Evolutionary conservation across 2,797 vertebrate species (phyloP).

Genomic region (Synaphobranchus kaupii): DNA sequence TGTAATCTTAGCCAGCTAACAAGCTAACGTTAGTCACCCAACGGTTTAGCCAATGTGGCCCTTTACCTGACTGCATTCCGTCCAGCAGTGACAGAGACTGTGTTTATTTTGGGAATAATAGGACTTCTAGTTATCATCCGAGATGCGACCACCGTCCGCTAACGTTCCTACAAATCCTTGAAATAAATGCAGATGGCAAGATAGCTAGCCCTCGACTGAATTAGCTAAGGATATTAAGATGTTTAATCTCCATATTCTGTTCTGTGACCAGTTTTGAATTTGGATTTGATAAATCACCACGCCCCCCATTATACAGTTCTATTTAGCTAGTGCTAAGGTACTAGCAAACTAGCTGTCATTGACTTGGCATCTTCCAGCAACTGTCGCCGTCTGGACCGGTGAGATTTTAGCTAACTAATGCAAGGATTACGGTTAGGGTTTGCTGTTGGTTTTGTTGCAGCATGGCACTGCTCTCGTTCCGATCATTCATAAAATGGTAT

Average conservation of each 20-base stretch:
- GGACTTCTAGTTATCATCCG: not conserved
- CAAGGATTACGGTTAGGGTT: not conserved
- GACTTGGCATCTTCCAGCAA: not conserved
- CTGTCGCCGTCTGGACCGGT: not conserved
- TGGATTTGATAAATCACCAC: not conserved
- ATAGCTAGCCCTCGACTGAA: conserved; percentile 11
- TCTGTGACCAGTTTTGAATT: not conserved
- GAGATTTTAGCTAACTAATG: not conserved
- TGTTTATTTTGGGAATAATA: not conserved
- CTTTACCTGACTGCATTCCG: not conserved
- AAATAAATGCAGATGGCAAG: conserved; percentile 53
- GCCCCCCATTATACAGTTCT: not conserved
- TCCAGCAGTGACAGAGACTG: not conserved
- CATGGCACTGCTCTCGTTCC: not conserved
- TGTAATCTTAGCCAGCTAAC: not conserved
- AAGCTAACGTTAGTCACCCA: not conserved
- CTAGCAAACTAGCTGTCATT: not conserved
- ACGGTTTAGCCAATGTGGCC: not conserved
- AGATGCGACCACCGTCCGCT: not conserved
- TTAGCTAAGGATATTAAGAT: not conserved
- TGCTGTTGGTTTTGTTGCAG: not conserved
- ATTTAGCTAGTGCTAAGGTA: not conserved
- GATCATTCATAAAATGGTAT: not conserved
- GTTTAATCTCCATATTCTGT: not conserved
- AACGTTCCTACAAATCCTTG: conserved; percentile 14